phyloP scores from a whole-genome alignment of 2,113 vertebrate genomes.

The Panthera tigris region DNA sequence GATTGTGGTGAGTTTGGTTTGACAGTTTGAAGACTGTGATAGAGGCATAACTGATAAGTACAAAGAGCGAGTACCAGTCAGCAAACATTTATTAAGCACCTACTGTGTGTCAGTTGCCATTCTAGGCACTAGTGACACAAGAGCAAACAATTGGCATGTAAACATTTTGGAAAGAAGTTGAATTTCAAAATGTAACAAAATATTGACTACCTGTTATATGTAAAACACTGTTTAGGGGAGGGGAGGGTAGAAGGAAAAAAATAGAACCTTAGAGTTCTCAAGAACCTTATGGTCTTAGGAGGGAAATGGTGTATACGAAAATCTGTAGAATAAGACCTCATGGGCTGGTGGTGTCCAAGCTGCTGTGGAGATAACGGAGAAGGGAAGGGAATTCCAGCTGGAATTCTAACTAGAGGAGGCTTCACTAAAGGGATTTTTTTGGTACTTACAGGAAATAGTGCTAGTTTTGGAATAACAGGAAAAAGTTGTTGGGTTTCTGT shows the following conservation, averaged over 20 bases:
- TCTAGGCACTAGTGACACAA: background rate
- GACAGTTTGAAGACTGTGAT: background rate
- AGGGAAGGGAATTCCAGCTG: background rate
- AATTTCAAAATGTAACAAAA: conserved; percentile 11
- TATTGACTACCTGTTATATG: background rate
- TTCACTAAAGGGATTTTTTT: background rate
- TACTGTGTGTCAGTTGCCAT: background rate
- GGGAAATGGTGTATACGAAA: background rate
- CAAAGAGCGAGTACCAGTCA: background rate
- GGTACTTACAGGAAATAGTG: background rate
- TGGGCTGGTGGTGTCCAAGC: too few species aligned
- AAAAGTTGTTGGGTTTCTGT: background rate
- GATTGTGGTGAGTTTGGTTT: background rate
- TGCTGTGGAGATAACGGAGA: background rate
- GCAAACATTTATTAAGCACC: background rate
- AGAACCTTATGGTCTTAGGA: background rate
- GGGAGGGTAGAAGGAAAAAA: background rate
- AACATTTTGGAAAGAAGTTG: background rate
- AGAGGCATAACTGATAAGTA: background rate
- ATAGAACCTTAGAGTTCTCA: background rate
- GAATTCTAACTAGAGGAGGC: background rate
- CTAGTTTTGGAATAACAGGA: background rate
- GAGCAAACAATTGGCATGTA: background rate
- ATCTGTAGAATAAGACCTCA: background rate
- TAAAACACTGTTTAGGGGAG: background rate